Percentiles rank a stretch among this genome's conserved stretches.
Conservation (phyloP, 2,888 invertebrate genomes). For the Toxonevra muliebris region DNA sequence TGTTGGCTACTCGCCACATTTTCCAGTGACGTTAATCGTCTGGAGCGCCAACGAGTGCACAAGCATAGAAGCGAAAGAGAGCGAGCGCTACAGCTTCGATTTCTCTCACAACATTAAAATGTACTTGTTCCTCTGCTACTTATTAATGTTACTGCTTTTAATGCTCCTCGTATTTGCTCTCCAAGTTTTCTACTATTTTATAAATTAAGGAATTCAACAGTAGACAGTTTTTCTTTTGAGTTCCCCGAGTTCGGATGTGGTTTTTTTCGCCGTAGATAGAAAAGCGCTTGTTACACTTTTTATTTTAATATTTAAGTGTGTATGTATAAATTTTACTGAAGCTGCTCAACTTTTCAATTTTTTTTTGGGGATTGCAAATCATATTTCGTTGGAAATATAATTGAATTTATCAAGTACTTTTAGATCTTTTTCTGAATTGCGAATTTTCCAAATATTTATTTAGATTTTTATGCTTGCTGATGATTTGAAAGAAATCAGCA, state of each 20-base stretch:
- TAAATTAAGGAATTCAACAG: conserved; percentile 5
- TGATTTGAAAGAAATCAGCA: too few relatives aligned
- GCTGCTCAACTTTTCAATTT: not conserved
- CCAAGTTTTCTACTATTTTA: not conserved
- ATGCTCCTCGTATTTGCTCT: too few relatives aligned
- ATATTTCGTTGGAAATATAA: not conserved
- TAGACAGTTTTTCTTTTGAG: conserved; percentile 51
- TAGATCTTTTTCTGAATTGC: too few relatives aligned
- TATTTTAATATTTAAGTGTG: conserved; percentile 8
- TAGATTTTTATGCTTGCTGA: too few relatives aligned
- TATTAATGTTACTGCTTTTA: too few relatives aligned
- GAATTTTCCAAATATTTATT: too few relatives aligned
- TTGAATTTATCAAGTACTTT: not conserved
- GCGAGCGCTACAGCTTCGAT: too few relatives aligned
- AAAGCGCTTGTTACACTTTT: not conserved
- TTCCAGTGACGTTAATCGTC: conserved; percentile 11
- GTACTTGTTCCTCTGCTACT: too few relatives aligned
- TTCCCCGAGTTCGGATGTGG: conserved; percentile 47
- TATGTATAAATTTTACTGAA: conserved; percentile 11
- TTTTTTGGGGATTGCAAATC: not conserved
- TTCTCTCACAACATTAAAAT: too few relatives aligned
- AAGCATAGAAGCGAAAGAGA: too few relatives aligned
- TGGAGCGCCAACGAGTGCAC: conserved; percentile 13
- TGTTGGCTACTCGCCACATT: not conserved
- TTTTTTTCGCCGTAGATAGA: conserved; percentile 15